A percentile compares a stretch with the other conserved stretches of the same genome.
Evolutionary conservation across 2,888 invertebrate genomes (phyloP).

Genomic region (Tanypteryx hageni): DNA sequence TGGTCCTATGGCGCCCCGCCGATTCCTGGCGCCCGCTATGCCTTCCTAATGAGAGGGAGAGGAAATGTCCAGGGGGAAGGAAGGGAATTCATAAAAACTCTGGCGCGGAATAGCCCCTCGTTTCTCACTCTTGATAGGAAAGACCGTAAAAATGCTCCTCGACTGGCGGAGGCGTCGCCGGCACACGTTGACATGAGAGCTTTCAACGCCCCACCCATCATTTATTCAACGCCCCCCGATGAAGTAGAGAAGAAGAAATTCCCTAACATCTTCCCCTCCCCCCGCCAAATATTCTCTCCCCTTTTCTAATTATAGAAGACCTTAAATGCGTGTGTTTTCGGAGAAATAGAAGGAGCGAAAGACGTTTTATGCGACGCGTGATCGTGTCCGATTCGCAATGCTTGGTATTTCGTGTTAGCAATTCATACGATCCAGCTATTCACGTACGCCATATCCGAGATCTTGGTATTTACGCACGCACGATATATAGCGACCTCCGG

Average conservation of each 20-base stretch:
- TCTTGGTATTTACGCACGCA: not conserved
- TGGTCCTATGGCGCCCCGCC: not conserved
- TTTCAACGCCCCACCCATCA: not conserved
- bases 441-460: no score
- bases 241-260: not conserved
- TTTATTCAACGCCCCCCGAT: not conserved
- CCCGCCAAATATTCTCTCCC: not conserved
- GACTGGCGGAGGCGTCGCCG: not conserved
- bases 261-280: no score
- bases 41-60: not conserved
- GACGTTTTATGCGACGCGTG: not conserved
- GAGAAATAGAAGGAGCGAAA: not conserved
- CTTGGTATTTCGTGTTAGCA: constrained; percentile 38
- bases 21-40: not conserved
- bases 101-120: not conserved
- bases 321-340: not conserved
- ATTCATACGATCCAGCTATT: not conserved
- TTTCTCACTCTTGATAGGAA: not conserved
- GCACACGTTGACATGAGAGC: not conserved
- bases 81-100: no score
- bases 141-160: not conserved
- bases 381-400: constrained; percentile 38
- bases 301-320: not conserved
- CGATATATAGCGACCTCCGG: constrained; percentile 38
- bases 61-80: not conserved